These are phyloP conservation scores for Sericinus montela DNA, from an alignment of 2,888 invertebrate species.

Conservation along the genomic window DNA sequence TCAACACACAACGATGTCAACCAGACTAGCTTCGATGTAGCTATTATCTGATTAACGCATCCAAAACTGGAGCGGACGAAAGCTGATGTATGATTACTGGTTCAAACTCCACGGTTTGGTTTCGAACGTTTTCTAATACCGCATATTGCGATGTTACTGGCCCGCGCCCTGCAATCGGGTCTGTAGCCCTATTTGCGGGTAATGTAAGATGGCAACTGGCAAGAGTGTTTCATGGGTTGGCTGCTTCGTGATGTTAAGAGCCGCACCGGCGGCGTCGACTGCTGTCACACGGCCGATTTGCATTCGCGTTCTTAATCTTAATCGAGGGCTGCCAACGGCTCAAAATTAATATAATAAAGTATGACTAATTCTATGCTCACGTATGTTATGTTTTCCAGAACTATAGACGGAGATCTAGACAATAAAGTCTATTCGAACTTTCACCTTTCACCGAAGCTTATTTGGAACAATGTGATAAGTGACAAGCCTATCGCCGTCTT, in stretches of 20 bases:
- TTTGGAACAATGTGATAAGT: too few relatives aligned
- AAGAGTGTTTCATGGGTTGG: slow-evolving; percentile 36
- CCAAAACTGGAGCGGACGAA: slow-evolving; percentile 12
- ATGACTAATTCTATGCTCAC: too few relatives aligned
- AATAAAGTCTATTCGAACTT: too few relatives aligned
- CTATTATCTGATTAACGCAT: slow-evolving; percentile 13
- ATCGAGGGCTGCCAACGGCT: slow-evolving; percentile 28
- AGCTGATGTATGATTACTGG: neutral
- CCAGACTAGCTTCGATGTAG: slow-evolving; percentile 1
- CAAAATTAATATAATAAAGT: too few relatives aligned
- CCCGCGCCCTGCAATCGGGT: slow-evolving; percentile 45
- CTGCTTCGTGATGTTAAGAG: slow-evolving; percentile 46
- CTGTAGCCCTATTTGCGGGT: slow-evolving; percentile 47
- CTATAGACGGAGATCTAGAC: too few relatives aligned
- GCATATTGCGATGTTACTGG: slow-evolving; percentile 19
- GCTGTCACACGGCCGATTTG: slow-evolving; percentile 46
- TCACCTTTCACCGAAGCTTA: too few relatives aligned
- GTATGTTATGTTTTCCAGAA: too few relatives aligned
- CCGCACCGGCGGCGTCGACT: slow-evolving; percentile 32
- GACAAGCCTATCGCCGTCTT: too few relatives aligned
- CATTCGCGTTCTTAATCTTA: slow-evolving; percentile 27
- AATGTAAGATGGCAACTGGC: slow-evolving; percentile 44
- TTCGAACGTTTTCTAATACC: slow-evolving; percentile 1
- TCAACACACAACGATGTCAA: neutral
- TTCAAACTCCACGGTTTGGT: neutral